Percentiles rank a stretch among this genome's conserved stretches.
Evolutionary conservation across 2,888 invertebrate genomes (phyloP).

Genomic region (Villa cingulata): DNA sequence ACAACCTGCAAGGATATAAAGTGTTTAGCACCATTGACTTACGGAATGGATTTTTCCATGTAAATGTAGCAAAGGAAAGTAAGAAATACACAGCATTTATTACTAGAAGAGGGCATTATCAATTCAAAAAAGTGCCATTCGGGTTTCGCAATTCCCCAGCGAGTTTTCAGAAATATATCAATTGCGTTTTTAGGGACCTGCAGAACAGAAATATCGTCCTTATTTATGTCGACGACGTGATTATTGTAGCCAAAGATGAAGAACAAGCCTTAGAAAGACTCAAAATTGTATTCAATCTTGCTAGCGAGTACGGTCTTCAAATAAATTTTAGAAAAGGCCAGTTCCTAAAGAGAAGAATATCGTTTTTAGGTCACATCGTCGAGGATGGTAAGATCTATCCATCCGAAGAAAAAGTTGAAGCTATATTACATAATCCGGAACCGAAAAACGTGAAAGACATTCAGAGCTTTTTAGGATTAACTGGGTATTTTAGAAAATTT

Average conservation of each 20-base stretch:
- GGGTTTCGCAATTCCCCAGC: constrained; percentile 15
- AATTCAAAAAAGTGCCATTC: constrained; percentile 11
- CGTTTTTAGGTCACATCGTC: constrained; percentile 9
- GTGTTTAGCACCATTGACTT: too few relatives aligned
- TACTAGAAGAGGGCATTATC: too few relatives aligned
- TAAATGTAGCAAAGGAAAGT: too few relatives aligned
- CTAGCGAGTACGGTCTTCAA: constrained; percentile 8
- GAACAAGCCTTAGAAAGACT: constrained; percentile 4
- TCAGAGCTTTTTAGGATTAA: constrained; percentile 13
- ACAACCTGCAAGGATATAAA: too few relatives aligned
- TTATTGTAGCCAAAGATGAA: constrained; percentile 10
- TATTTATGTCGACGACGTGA: constrained; percentile 18
- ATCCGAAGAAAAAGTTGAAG: constrained; percentile 4
- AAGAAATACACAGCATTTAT: too few relatives aligned
- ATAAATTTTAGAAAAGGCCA: constrained; percentile 16
- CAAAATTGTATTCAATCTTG: constrained; percentile 2
- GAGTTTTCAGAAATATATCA: constrained; percentile 16
- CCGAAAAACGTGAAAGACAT: not conserved
- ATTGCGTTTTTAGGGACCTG: constrained; percentile 12
- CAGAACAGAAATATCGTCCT: constrained; percentile 6
- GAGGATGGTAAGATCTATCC: not conserved
- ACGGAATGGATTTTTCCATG: too few relatives aligned
- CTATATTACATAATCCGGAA: constrained; percentile 5
- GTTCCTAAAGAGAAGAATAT: constrained; percentile 12
- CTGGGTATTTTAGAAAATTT: constrained; percentile 3